These are phyloP conservation scores for Coreoperca whiteheadi DNA, from an alignment of 2,113 vertebrate genomes.

Conservation along the genomic window DNA sequence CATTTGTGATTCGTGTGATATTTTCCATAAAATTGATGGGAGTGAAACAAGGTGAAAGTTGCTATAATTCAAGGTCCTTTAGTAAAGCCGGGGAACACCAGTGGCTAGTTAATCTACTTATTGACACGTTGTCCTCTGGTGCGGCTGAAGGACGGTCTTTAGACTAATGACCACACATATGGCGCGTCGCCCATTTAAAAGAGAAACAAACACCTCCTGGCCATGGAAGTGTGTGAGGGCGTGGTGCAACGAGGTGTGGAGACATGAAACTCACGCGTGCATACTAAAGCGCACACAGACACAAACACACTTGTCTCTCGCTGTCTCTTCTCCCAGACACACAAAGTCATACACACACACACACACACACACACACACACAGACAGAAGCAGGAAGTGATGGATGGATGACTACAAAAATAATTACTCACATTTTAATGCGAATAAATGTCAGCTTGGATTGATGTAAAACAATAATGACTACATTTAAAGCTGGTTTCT, in stretches of 20 bases:
- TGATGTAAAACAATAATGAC: conserved; percentile 1
- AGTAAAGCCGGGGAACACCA: conserved; percentile 68
- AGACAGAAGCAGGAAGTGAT: neutral
- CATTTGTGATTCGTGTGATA: conserved; percentile 68
- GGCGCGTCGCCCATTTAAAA: conserved; percentile 82
- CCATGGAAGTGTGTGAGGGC: conserved; percentile 61
- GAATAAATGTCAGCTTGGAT: neutral
- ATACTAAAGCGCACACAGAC: conserved; percentile 17
- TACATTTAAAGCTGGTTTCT: neutral
- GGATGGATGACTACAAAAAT: neutral
- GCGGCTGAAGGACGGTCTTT: conserved; percentile 83
- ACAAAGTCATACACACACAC: conserved; percentile 22
- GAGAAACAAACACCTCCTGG: conserved; percentile 86
- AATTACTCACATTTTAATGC: neutral
- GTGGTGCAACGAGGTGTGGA: conserved; percentile 50
- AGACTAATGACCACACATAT: conserved; percentile 87
- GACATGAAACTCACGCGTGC: conserved; percentile 28
- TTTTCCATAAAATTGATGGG: conserved; percentile 76
- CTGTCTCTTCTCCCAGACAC: conserved; percentile 41
- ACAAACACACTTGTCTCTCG: neutral
- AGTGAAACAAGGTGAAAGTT: conserved; percentile 81
- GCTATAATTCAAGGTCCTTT: conserved; percentile 84
- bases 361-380: neutral
- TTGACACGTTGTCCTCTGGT: conserved; percentile 85
- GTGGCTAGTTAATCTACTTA: conserved; percentile 83